A percentile compares a stretch with the other conserved stretches of the same genome.
Conservation (phyloP, 2,888 invertebrate genomes). For the Oconnorella tubifera region DNA sequence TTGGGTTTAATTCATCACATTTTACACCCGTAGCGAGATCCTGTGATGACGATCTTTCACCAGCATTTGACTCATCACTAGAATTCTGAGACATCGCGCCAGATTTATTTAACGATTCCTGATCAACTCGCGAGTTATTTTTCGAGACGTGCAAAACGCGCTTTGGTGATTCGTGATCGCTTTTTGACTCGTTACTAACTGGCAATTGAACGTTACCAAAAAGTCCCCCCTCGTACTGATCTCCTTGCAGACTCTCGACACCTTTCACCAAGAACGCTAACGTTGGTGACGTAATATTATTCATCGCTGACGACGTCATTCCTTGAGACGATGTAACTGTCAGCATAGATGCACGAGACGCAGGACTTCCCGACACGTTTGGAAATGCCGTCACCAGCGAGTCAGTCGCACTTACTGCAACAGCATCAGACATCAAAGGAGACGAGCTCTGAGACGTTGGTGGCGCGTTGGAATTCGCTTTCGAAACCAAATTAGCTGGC, state of each 20-base stretch:
- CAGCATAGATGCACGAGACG: constrained; percentile 36
- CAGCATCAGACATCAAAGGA: neutral
- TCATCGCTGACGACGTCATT: constrained; percentile 45
- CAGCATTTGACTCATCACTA: neutral
- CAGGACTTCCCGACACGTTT: neutral
- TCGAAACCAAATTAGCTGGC: neutral
- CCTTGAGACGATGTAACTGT: constrained; percentile 45
- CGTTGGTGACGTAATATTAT: constrained; percentile 54
- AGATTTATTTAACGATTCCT: no score
- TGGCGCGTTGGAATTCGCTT: neutral
- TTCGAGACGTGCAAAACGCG: neutral
- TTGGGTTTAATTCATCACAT: neutral
- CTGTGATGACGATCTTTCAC: neutral
- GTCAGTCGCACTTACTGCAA: no score
- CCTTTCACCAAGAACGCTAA: constrained; percentile 55
- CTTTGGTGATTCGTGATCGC: neutral
- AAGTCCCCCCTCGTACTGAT: constrained; percentile 50
- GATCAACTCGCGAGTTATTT: no score
- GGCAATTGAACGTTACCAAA: constrained; percentile 53
- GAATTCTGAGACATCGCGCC: neutral
- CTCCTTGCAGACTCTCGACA: constrained; percentile 54
- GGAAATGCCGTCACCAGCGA: neutral
- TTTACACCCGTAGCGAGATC: neutral
- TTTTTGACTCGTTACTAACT: neutral
- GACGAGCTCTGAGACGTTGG: neutral